Evolutionary conservation across 2,888 invertebrate species (phyloP).

Genomic region (Anorthoa munda): DNA sequence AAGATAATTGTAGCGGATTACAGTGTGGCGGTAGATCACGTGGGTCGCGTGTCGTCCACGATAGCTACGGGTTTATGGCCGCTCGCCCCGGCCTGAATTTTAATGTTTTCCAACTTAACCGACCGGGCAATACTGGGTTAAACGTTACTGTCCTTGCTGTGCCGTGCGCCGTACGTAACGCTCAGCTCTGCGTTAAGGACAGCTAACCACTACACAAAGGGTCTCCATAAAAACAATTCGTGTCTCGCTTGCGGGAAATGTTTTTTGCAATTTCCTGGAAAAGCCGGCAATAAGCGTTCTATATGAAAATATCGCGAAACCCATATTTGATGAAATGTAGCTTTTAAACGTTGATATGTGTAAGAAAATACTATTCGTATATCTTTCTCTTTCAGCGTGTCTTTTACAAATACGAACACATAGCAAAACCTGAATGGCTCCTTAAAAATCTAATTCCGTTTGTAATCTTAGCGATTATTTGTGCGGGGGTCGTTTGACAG

Average conservation of each 20-base stretch:
- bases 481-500: conserved; percentile 70
- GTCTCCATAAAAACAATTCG: conserved; percentile 56
- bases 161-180: conserved; percentile 20
- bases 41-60: conserved; percentile 37
- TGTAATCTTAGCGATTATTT: conserved; percentile 69
- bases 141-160: conserved; percentile 49
- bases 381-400: neutral
- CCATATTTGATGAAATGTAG: conserved; percentile 20
- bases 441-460: conserved; percentile 65
- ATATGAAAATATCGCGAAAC: conserved; percentile 29
- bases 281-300: conserved; percentile 49
- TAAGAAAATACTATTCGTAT: too few species aligned
- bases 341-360: conserved; percentile 3
- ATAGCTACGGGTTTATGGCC: conserved; percentile 59
- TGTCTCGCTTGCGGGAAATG: conserved; percentile 41
- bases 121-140: conserved; percentile 52
- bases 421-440: conserved; percentile 3
- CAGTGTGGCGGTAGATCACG: conserved; percentile 37
- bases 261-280: conserved; percentile 47
- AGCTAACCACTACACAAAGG: conserved; percentile 40
- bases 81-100: conserved; percentile 59
- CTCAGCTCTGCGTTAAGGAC: conserved; percentile 24
- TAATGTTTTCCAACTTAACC: conserved; percentile 63
- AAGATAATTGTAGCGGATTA: conserved; percentile 52
- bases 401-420: neutral